Percentiles rank a stretch among this genome's conserved stretches.
phyloP scores from a whole-genome alignment of 2,113 vertebrate genomes.

The Phylloscopus trochilus region DNA sequence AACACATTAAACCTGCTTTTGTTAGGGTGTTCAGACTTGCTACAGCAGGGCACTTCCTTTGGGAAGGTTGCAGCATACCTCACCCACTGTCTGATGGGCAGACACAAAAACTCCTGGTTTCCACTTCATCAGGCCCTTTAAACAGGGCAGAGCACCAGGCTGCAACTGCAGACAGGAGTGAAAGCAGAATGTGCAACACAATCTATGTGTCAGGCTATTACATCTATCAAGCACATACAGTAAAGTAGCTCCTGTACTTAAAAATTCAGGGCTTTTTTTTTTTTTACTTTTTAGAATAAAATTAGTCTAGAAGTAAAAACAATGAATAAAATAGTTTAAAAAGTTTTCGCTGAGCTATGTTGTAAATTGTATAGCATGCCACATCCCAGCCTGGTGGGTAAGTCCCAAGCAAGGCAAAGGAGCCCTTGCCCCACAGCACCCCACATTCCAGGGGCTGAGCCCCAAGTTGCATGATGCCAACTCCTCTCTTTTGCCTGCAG shows the following conservation, averaged over 20 bases:
- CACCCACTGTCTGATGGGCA: not conserved
- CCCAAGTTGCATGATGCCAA: rapidly evolving
- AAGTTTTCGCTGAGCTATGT: not conserved
- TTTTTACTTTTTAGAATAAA: not conserved
- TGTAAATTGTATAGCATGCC: not conserved
- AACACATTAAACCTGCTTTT: not conserved
- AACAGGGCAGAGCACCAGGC: not conserved
- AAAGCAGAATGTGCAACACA: not conserved
- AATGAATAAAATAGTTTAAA: not conserved
- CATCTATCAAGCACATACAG: not conserved
- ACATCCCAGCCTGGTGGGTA: not conserved
- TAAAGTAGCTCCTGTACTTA: not conserved
- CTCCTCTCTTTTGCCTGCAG: conserved; percentile 64
- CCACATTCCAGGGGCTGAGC: not conserved
- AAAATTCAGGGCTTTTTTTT: not conserved
- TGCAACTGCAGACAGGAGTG: not conserved
- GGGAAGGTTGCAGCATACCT: not conserved
- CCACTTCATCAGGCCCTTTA: not conserved
- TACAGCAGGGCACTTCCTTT: not conserved
- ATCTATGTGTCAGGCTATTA: not conserved
- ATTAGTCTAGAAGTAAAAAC: not conserved
- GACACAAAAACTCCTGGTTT: not conserved
- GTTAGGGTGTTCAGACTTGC: rapidly evolving
- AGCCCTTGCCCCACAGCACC: not conserved
- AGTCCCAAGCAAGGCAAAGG: not conserved